Evolutionary conservation across 2,113 vertebrate species (phyloP), one percentile per base, ranked within the genome.

Genomic region (Notiomystis cincta): DNA sequence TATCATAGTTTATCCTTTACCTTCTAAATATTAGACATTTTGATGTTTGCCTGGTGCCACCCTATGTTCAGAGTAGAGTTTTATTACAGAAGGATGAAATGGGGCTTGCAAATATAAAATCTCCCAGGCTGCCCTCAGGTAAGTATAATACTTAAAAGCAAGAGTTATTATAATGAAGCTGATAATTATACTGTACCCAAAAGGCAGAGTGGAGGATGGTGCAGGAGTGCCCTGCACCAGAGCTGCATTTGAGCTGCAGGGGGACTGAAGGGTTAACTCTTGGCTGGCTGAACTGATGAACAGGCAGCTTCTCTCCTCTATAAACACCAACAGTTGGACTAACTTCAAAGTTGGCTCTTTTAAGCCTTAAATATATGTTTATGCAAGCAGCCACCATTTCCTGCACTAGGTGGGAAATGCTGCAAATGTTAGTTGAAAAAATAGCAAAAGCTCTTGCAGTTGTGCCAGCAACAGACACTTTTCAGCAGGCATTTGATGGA

Each of bases 341-440:
- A 28, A 66, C 75, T 95, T 94, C 75, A 73, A 78, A 86, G 54
- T 11, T 82, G 66, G 54, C 62, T 87, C 90, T 91, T 91, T 78
- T 11, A 88, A 93, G 67, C 33, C 71, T 82, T 88, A 94, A 86
- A 92, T 90, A n/a, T 25, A 69, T 86, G 71, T 92, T 93, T 92
- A 91, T 81, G 88, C 42, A 85, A 90, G 94, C 58, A 90, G 82
- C 24, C 62, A 86, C 50, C 54, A 33, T 88, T 76, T 88, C 54
- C 75, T 85, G 51, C 22, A 11, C 45, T 90, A 82, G 90, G 75
- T 95, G 82, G 78, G 84, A 95, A 94, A 76, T 66, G 38, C 75
- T 82, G 78, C 66, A 70, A 82, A 87, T 80, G 91, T 58, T 67
- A 14, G 38, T 62, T 51, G 50, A 76, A 72, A 89, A 92, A 91